Evolutionary conservation across 2,797 vertebrate genomes (phyloP).

Genomic region (Cyclopterus lumpus): DNA sequence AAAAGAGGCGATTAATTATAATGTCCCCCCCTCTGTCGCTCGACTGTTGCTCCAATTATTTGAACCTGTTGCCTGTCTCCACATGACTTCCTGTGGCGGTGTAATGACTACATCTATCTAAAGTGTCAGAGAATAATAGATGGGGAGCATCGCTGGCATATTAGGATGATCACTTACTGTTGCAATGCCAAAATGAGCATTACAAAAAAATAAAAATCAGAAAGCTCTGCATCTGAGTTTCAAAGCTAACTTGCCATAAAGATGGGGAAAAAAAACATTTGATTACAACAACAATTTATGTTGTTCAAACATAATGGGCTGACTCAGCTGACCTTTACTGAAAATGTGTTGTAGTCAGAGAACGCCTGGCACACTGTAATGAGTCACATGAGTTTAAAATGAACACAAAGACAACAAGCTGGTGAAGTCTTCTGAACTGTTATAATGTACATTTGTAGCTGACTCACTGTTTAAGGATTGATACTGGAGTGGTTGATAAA

Average conservation of each 20-base stretch:
- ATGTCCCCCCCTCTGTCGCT: conserved; percentile 55
- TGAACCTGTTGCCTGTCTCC: conserved; percentile 57
- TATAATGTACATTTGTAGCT: background rate
- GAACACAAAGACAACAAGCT: background rate
- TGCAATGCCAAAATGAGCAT: conserved; percentile 6
- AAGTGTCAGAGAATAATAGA: conserved; percentile 53
- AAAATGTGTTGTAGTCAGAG: conserved; percentile 1
- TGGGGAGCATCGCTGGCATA: conserved; percentile 28
- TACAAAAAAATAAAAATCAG: background rate
- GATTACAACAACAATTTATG: background rate
- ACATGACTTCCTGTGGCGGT: conserved; percentile 45
- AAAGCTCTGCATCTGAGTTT: background rate
- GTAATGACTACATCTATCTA: conserved; percentile 64
- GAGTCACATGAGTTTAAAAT: background rate
- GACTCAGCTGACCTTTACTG: conserved; percentile 28
- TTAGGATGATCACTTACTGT: conserved; percentile 38
- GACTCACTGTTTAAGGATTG: conserved; percentile 1
- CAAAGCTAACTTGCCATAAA: background rate
- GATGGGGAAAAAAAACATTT: background rate
- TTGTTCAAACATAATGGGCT: conserved; percentile 3
- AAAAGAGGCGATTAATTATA: conserved; percentile 50
- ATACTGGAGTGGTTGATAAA: conserved; percentile 4
- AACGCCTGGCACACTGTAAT: background rate
- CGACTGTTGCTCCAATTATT: conserved; percentile 51
- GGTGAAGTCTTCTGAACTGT: background rate